Conservation (phyloP, 2,797 vertebrate species). For the Chromis chromis region DNA sequence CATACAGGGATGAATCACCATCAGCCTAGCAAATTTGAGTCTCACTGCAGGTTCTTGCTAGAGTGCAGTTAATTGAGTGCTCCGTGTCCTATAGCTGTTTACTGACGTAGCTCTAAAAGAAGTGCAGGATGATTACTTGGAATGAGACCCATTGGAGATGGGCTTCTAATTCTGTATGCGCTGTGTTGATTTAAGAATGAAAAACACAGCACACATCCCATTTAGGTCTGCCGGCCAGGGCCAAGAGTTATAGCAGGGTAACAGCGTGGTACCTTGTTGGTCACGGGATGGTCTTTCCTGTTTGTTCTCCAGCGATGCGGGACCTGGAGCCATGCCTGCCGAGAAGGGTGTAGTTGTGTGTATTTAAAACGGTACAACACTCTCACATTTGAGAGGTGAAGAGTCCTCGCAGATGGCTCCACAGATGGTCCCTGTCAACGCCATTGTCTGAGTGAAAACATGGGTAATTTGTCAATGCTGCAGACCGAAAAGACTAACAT, state of each 20-base stretch:
- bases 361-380: constrained; percentile 47
- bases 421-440: constrained; percentile 75
- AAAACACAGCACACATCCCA: constrained; percentile 12
- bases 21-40: constrained; percentile 58
- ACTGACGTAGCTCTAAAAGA: constrained; percentile 43
- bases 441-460: constrained; percentile 69
- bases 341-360: constrained; percentile 62
- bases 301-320: constrained; percentile 74
- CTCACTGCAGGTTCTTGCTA: constrained; percentile 55
- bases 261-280: constrained; percentile 72
- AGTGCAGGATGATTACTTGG: constrained; percentile 19
- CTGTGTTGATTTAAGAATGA: constrained; percentile 58
- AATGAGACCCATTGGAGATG: neutral
- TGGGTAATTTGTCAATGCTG: constrained; percentile 60
- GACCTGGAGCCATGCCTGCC: constrained; percentile 74
- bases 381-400: constrained; percentile 68
- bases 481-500: constrained; percentile 46
- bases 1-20: constrained; percentile 70
- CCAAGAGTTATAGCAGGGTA: constrained; percentile 47
- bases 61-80: constrained; percentile 62
- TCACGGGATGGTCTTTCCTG: constrained; percentile 78
- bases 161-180: constrained; percentile 5
- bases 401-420: constrained; percentile 77
- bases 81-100: constrained; percentile 39
- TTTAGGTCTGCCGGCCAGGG: constrained; percentile 30